Percentiles rank a stretch among this genome's conserved stretches.
phyloP scores from a whole-genome alignment of 2,113 vertebrate species.

The Scomber colias region DNA sequence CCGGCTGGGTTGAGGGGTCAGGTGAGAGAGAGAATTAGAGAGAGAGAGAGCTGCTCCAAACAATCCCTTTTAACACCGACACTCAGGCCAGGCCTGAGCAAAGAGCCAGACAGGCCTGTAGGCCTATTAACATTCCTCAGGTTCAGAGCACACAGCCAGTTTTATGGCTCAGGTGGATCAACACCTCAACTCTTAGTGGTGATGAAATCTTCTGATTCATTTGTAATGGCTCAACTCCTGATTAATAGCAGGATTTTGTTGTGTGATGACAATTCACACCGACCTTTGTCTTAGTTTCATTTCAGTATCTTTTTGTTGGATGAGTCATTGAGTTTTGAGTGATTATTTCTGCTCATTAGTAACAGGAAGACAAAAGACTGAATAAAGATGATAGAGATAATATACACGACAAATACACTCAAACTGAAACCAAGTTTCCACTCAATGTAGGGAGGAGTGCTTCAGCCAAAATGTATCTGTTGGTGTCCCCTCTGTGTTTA shows the following conservation, averaged over 20 bases:
- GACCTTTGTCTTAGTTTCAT: too few relatives aligned
- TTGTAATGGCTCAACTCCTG: conserved; percentile 5
- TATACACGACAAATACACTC: neutral
- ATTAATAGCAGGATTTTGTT: conserved; percentile 11
- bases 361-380: neutral
- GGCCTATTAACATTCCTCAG: conserved; percentile 72
- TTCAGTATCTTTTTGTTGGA: neutral
- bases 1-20: conserved; percentile 67
- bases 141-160: conserved; percentile 37
- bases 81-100: conserved; percentile 24
- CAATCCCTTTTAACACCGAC: conserved; percentile 51
- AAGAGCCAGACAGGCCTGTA: conserved; percentile 41
- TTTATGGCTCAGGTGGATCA: conserved; percentile 54
- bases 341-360: neutral
- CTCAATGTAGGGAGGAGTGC: neutral
- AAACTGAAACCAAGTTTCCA: conserved; percentile 13
- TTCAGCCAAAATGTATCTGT: conserved; percentile 2
- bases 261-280: neutral
- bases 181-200: conserved; percentile 18
- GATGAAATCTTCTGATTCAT: neutral
- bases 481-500: conserved; percentile 54
- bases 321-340: conserved; percentile 5
- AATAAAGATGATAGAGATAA: too few relatives aligned
- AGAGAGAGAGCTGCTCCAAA: conserved; percentile 30
- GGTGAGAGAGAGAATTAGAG: conserved; percentile 54